Base-by-base conservation (phyloP, 2,797 vertebrate species). In the Scomberomorus guttatus region DNA sequence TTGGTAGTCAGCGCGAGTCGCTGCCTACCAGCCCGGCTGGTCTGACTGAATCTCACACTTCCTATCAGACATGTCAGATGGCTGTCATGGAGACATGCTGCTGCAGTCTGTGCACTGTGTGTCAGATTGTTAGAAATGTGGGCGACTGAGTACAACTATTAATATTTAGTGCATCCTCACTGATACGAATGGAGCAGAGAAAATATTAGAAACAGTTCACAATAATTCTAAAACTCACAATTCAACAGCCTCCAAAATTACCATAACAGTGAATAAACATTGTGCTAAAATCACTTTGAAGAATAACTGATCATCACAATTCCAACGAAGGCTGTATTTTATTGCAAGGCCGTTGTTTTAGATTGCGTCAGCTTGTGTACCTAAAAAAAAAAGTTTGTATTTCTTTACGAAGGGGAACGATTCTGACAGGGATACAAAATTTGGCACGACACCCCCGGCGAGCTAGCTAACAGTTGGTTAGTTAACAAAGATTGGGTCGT, bases 381-480 rank as follows among this genome's bases (percentile, higher is more conserved):
- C 8, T 11, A 2, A 12, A 37, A 11, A 13, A 42, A 42, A 42
- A 42, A 42, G 39, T 42, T 42, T 14, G 12, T 42, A 42, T 42
- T 13, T 13, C n/a, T 24, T 52, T 18, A 17, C 18, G 8, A 6
- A 8, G 18, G 25, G 20, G 14, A 14, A 25, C 1, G 1, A 37
- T 32, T 67, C 17, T 68, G 61, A 70, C 55, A 29, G 29, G 34
- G 25, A 27, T 2, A 62, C 60, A 6, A 20, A 32, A 72, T 58
- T 13, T 81, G 76, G 37, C 77, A 79, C 56, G 56, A 78, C 29
- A 86, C 51, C 76, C 70, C 80, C 79, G 81, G 80, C 58, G 65
- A 88, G 90, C 84, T 75, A 86, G 88, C 91, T 84, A 85, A 83
- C 79, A 81, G 82, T 85, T 71, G 54, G 84, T 78, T 71, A 67